These are phyloP conservation scores for Muscidifurax raptorellus DNA, from an alignment of 1,140 invertebrate species.

Conservation along the genomic window DNA sequence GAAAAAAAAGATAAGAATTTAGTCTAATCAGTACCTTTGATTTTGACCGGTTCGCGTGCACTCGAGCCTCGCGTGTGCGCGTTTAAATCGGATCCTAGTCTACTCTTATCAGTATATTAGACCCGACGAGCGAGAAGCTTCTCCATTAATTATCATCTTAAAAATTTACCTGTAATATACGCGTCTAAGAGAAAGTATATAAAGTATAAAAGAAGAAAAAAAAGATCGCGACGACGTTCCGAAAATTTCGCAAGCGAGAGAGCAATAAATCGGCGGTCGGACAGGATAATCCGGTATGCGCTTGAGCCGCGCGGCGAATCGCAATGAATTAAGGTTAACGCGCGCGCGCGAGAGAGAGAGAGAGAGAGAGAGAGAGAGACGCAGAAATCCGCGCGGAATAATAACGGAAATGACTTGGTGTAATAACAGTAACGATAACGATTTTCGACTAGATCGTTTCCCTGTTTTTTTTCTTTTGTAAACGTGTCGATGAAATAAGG, in stretches of 20 bases:
- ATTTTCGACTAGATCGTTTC: neutral
- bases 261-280: neutral
- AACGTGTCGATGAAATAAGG: no score
- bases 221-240: neutral
- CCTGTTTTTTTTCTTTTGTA: neutral
- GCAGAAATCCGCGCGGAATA: neutral
- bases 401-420: slow-evolving; percentile 19
- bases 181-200: neutral
- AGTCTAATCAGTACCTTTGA: slow-evolving; percentile 6
- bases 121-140: neutral
- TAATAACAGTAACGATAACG: slow-evolving; percentile 30
- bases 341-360: neutral
- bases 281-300: slow-evolving; percentile 33
- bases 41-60: slow-evolving; percentile 9
- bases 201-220: neutral
- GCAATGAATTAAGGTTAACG: slow-evolving; percentile 50
- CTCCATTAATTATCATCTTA: neutral
- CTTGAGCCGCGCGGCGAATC: slow-evolving; percentile 17
- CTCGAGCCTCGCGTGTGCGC: neutral
- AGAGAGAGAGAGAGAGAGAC: no score
- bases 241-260: slow-evolving; percentile 10
- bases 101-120: neutral
- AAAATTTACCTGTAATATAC: neutral
- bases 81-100: neutral
- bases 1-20: neutral